phyloP scores from a whole-genome alignment of 2,113 vertebrate species.

The Pithys albifrons region DNA sequence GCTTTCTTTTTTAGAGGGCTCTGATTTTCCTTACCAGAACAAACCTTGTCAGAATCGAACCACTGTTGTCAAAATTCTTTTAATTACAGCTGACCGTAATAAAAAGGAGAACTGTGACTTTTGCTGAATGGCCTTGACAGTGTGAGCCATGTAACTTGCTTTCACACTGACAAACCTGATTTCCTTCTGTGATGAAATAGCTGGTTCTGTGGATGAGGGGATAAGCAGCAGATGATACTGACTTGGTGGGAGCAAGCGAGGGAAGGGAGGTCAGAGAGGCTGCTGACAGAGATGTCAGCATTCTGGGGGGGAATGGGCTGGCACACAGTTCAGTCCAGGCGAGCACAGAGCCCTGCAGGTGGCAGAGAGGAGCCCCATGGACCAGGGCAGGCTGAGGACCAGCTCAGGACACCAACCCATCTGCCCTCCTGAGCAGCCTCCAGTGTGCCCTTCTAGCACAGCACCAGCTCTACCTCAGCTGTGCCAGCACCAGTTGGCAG shows the following conservation, averaged over 20 bases:
- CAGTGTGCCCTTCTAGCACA: not conserved
- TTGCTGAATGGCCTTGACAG: not conserved
- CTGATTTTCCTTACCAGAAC: not conserved
- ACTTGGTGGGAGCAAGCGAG: not conserved
- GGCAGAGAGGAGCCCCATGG: not conserved
- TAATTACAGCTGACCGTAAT: not conserved
- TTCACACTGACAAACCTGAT: not conserved
- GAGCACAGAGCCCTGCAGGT: fast-evolving
- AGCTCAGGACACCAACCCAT: not conserved
- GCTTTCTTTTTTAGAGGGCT: not conserved
- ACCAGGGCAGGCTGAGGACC: not conserved
- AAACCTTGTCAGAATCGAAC: not conserved
- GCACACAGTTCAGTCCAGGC: fast-evolving
- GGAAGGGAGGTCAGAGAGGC: not conserved
- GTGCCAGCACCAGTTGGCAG: not conserved
- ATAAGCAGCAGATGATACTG: not conserved
- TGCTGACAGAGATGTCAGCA: not conserved
- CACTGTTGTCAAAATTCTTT: not conserved
- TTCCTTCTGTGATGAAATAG: not conserved
- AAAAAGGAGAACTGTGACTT: not conserved
- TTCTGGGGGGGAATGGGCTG: not conserved
- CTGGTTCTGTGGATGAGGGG: not conserved
- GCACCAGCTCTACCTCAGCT: not conserved
- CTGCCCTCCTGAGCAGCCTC: not conserved
- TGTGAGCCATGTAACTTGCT: not conserved